Conservation (phyloP, 2,888 invertebrate species). For the Cartodere bifasciata region DNA sequence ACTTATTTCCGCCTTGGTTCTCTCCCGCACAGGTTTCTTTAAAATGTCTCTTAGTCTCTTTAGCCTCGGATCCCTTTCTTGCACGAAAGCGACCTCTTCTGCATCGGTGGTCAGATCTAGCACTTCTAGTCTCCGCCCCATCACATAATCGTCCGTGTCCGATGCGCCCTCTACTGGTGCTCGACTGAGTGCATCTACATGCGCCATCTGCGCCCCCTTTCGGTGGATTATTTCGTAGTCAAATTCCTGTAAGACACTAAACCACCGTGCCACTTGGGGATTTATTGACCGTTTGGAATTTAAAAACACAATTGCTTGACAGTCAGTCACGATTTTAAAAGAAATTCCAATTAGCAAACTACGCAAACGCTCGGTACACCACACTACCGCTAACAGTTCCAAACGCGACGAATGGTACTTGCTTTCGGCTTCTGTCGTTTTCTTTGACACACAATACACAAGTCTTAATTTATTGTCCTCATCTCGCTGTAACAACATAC, state of each 20-base stretch:
- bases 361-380: conserved; percentile 17
- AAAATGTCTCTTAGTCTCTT: conserved; percentile 10
- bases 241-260: conserved; percentile 15
- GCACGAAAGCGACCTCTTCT: conserved; percentile 11
- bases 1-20: conserved; percentile 10
- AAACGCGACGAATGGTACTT: conserved; percentile 19
- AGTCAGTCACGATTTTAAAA: conserved; percentile 21
- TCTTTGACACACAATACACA: conserved; percentile 19
- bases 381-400: conserved; percentile 20
- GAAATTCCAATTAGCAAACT: conserved; percentile 17
- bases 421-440: conserved; percentile 17
- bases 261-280: conserved; percentile 19
- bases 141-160: no score
- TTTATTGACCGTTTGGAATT: conserved; percentile 18
- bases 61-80: conserved; percentile 11
- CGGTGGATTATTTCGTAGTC: conserved; percentile 17
- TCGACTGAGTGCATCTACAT: conserved; percentile 19
- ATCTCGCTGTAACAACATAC: conserved; percentile 19
- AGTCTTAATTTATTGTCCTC: conserved; percentile 16
- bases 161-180: conserved; percentile 13
- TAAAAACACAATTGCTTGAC: conserved; percentile 19
- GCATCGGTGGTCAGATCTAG: no score
- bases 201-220: conserved; percentile 16
- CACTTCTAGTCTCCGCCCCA: no score
- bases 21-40: conserved; percentile 5